phyloP scores from a whole-genome alignment of 92 coral and sea anemone genomes.

The Palythoa caribaeorum region DNA sequence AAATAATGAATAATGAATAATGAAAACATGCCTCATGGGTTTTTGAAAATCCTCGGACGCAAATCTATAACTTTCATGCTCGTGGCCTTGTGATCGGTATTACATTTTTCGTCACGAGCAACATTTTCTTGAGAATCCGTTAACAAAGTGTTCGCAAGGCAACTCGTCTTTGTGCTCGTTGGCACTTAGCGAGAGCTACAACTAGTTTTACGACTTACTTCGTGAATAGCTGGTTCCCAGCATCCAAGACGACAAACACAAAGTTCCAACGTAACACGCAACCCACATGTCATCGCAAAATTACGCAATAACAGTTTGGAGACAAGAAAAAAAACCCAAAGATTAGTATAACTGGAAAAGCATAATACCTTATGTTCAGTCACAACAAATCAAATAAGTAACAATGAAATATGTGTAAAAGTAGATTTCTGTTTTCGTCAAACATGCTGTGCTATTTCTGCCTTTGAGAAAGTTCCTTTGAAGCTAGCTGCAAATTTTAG shows the following conservation, averaged over 20 bases:
- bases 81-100: too few relatives aligned
- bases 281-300: neutral
- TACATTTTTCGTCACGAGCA: too few relatives aligned
- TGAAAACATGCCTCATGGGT: too few relatives aligned
- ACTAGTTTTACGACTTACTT: neutral
- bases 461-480: neutral
- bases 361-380: neutral
- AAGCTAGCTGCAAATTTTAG: too few relatives aligned
- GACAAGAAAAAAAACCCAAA: neutral
- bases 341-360: neutral
- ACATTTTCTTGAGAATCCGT: too few relatives aligned
- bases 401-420: neutral
- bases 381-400: neutral
- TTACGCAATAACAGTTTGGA: neutral
- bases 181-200: too few relatives aligned
- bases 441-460: neutral
- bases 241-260: neutral
- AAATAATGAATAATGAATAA: too few relatives aligned
- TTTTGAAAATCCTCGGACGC: too few relatives aligned
- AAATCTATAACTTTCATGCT: too few relatives aligned
- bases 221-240: constrained; percentile 28
- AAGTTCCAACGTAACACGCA: neutral
- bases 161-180: too few relatives aligned
- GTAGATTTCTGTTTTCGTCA: neutral
- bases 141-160: too few relatives aligned